A percentile compares a stretch with the other conserved stretches of the same genome.
These are phyloP conservation scores for Aporrectodea caliginosa DNA, from an alignment of 1,140 invertebrate genomes.

Conservation along the genomic window DNA sequence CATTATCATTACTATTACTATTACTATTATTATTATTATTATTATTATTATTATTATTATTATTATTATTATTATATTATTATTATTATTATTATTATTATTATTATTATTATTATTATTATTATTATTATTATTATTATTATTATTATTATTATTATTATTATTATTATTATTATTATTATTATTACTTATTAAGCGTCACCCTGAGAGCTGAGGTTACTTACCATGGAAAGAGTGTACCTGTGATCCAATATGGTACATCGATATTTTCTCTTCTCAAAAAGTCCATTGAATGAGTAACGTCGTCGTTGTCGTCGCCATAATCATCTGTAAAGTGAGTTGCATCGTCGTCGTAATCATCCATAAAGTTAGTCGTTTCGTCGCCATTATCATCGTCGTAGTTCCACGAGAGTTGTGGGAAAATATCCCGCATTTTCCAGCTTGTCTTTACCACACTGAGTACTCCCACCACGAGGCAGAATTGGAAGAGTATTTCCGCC, in stretches of 20 bases:
- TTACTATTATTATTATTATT: too few relatives aligned
- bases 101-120: not conserved
- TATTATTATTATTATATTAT: too few relatives aligned
- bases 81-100: too few relatives aligned
- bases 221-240: not conserved
- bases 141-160: too few relatives aligned
- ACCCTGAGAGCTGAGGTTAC: not conserved
- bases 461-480: too few relatives aligned
- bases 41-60: too few relatives aligned
- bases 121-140: too few relatives aligned
- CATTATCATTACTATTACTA: too few relatives aligned
- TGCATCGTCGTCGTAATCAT: not conserved
- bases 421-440: too few relatives aligned
- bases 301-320: not conserved
- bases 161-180: not conserved
- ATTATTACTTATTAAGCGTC: not conserved
- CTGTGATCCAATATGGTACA: not conserved
- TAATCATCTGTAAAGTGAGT: not conserved
- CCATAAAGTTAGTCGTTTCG: not conserved
- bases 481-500: too few relatives aligned
- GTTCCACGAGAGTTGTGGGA: too few relatives aligned
- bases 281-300: not conserved
- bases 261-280: not conserved
- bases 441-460: too few relatives aligned
- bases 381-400: not conserved